Conservation (phyloP, 2,888 invertebrate species). For the Lepidonotus clava region DNA sequence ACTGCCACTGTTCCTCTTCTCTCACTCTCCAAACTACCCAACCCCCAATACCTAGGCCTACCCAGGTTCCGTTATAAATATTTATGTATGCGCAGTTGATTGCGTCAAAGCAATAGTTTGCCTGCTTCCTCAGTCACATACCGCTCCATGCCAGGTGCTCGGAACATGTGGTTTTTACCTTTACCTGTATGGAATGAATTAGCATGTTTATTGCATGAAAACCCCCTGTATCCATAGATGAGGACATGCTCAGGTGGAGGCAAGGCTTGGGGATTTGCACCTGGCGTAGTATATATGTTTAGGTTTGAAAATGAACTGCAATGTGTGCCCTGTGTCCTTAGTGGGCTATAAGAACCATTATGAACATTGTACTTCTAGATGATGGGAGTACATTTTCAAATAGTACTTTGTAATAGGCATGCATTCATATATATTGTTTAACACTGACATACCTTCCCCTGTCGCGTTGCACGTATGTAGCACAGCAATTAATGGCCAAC, state of each 20-base stretch:
- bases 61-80: slow-evolving; percentile 8
- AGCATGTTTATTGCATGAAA: background rate
- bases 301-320: no score
- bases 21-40: background rate
- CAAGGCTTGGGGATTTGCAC: background rate
- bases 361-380: no score
- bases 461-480: no score
- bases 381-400: no score
- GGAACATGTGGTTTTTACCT: background rate
- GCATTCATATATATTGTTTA: no score
- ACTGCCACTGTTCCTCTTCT: background rate
- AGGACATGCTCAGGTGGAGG: background rate
- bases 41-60: background rate
- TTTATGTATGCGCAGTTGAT: background rate
- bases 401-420: no score
- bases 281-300: no score
- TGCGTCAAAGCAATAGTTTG: background rate
- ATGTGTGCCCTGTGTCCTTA: no score
- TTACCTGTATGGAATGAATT: background rate
- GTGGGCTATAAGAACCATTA: no score
- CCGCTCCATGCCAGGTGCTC: background rate
- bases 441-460: no score
- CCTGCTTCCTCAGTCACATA: background rate
- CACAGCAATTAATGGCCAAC: no score
- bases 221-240: background rate